phyloP scores from a whole-genome alignment of 53 echinoderm and acorn worm species.

The Astropecten irregularis region DNA sequence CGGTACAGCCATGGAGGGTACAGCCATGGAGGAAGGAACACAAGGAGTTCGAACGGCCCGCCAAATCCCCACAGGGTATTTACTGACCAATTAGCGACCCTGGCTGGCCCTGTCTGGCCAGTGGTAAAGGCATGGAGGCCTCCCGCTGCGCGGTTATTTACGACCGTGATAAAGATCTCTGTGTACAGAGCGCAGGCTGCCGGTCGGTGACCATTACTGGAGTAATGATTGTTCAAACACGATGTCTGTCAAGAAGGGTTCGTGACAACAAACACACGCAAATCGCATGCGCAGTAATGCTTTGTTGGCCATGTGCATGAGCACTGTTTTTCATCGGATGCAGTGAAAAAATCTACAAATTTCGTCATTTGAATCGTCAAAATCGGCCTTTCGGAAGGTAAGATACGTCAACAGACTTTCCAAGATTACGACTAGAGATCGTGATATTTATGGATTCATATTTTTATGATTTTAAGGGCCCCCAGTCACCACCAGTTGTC shows the following conservation, averaged over 20 bases:
- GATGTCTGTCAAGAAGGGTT: too few species aligned
- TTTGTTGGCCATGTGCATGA: too few species aligned
- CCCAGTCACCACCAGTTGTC: too few species aligned
- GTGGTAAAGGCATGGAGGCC: conserved; percentile 21
- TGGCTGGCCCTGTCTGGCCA: not conserved
- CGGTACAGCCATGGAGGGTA: too few species aligned
- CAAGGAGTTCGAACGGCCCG: conserved; percentile 38
- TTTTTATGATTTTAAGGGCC: not conserved
- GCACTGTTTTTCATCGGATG: too few species aligned
- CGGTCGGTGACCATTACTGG: too few species aligned
- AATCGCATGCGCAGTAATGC: too few species aligned
- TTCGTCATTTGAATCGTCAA: not conserved
- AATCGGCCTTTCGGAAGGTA: not conserved
- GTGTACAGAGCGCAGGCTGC: too few species aligned
- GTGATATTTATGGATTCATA: not conserved
- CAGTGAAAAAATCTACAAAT: too few species aligned
- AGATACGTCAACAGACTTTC: not conserved
- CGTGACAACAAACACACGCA: too few species aligned
- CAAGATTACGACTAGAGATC: not conserved
- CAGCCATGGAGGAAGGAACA: not conserved
- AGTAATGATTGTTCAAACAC: too few species aligned
- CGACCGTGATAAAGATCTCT: conserved; percentile 11
- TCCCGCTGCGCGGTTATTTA: conserved; percentile 27
- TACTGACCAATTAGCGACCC: conserved; percentile 25
- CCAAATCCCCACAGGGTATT: not conserved